These are phyloP conservation scores for Rhinophrynus dorsalis DNA, from an alignment of 2,797 vertebrate species.

Conservation along the genomic window DNA sequence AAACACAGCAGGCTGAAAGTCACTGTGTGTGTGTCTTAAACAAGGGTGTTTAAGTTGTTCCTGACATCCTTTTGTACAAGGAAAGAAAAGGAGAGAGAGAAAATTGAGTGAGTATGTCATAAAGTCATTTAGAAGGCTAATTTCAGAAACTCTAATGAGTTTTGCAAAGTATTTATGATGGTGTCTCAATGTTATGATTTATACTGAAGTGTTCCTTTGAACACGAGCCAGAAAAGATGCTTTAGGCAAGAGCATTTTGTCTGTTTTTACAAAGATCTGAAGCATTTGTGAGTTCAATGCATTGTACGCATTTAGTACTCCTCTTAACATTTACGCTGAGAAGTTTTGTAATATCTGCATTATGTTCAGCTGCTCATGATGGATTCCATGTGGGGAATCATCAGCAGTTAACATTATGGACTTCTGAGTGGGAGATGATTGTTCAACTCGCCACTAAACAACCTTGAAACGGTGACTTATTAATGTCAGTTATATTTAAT, in stretches of 20 bases:
- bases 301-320: slow-evolving; percentile 26
- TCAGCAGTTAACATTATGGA: not conserved
- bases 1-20: too few species aligned
- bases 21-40: not conserved
- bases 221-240: slow-evolving; percentile 37
- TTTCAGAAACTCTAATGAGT: slow-evolving; percentile 46
- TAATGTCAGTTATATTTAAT: too few species aligned
- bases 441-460: not conserved
- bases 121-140: slow-evolving; percentile 40
- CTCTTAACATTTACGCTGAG: slow-evolving; percentile 8
- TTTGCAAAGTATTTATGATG: slow-evolving; percentile 47
- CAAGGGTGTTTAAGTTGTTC: slow-evolving; percentile 1
- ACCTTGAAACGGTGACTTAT: slow-evolving; percentile 21
- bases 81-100: slow-evolving; percentile 4
- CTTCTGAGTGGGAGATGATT: not conserved
- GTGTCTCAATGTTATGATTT: slow-evolving; percentile 42
- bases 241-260: slow-evolving; percentile 33
- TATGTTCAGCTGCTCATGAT: slow-evolving; percentile 19
- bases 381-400: slow-evolving; percentile 24
- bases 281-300: slow-evolving; percentile 20
- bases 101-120: slow-evolving; percentile 41
- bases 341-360: slow-evolving; percentile 15
- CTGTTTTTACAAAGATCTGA: slow-evolving; percentile 31
- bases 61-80: slow-evolving; percentile 18
- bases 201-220: slow-evolving; percentile 45